Evolutionary conservation across 2,888 invertebrate genomes (phyloP), one percentile per base, ranked within the genome.

Genomic region (Euproctis similis): DNA sequence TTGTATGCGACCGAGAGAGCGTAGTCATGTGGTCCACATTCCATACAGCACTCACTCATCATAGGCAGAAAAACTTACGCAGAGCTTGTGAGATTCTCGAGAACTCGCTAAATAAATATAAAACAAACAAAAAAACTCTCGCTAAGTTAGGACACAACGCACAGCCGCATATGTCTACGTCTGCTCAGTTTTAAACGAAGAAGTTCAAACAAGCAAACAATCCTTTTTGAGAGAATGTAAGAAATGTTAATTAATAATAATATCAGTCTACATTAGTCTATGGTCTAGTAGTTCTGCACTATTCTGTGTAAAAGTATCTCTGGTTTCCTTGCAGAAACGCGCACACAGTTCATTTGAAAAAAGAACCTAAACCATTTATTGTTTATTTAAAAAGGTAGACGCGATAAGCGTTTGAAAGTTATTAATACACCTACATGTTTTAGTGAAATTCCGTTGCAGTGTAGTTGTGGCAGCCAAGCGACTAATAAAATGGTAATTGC

Each of bases 31-130:
- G 46, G 53, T 50, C 56, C 47, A 57, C 70, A 72, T 73, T 67
- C 70, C 59, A 31, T 37, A 45, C 53, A 60, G 57, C 50, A 53
- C 58, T 61, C 64, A 53, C 59, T 56, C 59, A 39, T 58, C 54
- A 52, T 72, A 67, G 64, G 58, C 63, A 71, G 68, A 71, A 74
- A 71, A 70, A 65, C 59, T 45, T 50, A 55, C 53, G 48, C 42
- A 46, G 42, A 56, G 51, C 47, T 58, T 59, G 60, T 61, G 59
- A 60, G 63, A 63, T 69, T 70, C 68, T 61, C 59, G 50, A 46
- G 60, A 59, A 54, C 56, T 61, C 55, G 51, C 61, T 53, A 59
- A 64, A 58, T 58, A 62, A 60, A 62, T 39, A 65, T 43, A 6
- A 56, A 54, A 65, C 62, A 59, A 57, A 58, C 27, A n/a, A n/a